Percentiles rank a stretch among this genome's conserved stretches.
phyloP scores from a whole-genome alignment of 2,797 vertebrate genomes.

The Trichosurus vulpecula region DNA sequence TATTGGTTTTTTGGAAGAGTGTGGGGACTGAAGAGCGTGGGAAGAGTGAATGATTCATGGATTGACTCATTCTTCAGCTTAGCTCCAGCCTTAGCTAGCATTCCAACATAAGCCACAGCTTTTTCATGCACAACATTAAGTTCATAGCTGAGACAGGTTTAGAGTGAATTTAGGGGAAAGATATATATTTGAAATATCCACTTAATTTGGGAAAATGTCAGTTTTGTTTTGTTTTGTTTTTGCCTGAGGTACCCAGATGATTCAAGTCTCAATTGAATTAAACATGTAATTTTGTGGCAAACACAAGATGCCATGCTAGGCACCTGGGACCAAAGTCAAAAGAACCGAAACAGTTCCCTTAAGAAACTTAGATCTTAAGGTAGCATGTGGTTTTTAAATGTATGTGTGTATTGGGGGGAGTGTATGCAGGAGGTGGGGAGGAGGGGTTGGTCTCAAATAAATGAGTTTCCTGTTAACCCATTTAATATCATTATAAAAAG shows the following conservation, averaged over 20 bases:
- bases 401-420: not conserved
- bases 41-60: slow-evolving; percentile 11
- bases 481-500: not conserved
- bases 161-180: not conserved
- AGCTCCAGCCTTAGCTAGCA: not conserved
- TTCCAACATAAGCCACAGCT: not conserved
- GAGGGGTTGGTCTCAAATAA: not conserved
- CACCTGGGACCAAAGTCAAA: not conserved
- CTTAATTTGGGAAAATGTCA: not conserved
- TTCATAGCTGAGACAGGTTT: not conserved
- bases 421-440: not conserved
- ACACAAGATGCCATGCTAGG: not conserved
- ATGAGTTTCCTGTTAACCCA: not conserved
- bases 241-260: not conserved
- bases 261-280: not conserved
- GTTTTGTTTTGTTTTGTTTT: not conserved
- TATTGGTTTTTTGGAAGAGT: slow-evolving; percentile 1
- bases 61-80: slow-evolving; percentile 12
- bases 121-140: not conserved
- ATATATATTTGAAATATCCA: not conserved
- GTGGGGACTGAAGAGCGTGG: not conserved
- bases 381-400: not conserved
- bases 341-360: not conserved
- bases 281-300: not conserved
- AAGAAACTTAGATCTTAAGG: not conserved